Percentiles rank a stretch among this genome's conserved stretches.
Conservation (phyloP, 2,888 invertebrate genomes). For the Amphipyra berbera region DNA sequence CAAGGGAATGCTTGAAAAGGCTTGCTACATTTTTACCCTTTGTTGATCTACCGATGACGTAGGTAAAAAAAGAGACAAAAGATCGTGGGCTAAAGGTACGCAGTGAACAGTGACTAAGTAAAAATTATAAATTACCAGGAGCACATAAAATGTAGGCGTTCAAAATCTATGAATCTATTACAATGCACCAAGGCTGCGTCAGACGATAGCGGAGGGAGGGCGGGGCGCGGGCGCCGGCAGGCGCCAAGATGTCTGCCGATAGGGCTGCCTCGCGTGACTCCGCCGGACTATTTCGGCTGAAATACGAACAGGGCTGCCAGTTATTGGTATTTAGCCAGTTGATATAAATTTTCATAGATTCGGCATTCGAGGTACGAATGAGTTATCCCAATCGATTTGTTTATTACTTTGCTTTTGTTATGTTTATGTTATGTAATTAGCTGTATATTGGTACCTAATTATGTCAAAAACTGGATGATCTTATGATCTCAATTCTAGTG, state of each 20-base stretch:
- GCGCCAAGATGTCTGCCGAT: slow-evolving; percentile 81
- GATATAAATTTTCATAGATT: slow-evolving; percentile 53
- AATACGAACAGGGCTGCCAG: slow-evolving; percentile 63
- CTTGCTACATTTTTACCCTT: slow-evolving; percentile 5
- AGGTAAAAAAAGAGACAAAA: slow-evolving; percentile 8
- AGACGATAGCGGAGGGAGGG: slow-evolving; percentile 48
- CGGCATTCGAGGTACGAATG: slow-evolving; percentile 41
- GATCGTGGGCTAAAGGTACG: slow-evolving; percentile 2
- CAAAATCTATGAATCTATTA: slow-evolving; percentile 61
- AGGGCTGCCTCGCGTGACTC: slow-evolving; percentile 75
- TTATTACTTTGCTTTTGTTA: slow-evolving; percentile 16
- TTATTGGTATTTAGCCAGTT: slow-evolving; percentile 54
- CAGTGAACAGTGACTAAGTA: slow-evolving; percentile 37
- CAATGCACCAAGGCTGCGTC: slow-evolving; percentile 67
- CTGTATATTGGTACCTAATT: background rate
- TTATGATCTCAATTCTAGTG: background rate
- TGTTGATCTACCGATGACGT: background rate
- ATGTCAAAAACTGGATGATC: background rate
- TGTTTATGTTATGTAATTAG: slow-evolving; percentile 21
- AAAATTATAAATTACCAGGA: slow-evolving; percentile 48
- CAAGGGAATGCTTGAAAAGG: no score
- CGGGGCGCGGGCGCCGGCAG: slow-evolving; percentile 49
- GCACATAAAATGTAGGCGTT: slow-evolving; percentile 56
- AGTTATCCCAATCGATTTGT: slow-evolving; percentile 35
- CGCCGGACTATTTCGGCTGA: slow-evolving; percentile 62